Conservation (phyloP, 2,797 vertebrate genomes). For the Lithobates pipiens region DNA sequence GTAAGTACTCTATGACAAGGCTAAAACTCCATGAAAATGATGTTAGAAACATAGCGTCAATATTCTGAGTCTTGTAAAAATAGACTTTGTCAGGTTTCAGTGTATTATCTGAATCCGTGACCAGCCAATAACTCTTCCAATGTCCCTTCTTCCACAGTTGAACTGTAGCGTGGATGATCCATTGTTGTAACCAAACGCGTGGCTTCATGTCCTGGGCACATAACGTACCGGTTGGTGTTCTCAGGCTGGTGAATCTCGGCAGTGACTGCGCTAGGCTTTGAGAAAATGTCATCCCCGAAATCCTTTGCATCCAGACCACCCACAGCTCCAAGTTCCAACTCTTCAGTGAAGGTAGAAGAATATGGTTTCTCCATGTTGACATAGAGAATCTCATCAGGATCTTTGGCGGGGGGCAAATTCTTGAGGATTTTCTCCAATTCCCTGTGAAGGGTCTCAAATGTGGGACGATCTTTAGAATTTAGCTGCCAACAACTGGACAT, state of each 20-base stretch:
- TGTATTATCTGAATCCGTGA: constrained; percentile 39
- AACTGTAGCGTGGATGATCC: constrained; percentile 24
- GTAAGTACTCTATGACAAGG: constrained; percentile 1
- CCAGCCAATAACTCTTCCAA: constrained; percentile 45
- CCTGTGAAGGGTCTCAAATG: constrained; percentile 81
- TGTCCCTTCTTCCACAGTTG: constrained; percentile 48
- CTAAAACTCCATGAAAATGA: constrained; percentile 6
- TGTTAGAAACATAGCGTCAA: background rate
- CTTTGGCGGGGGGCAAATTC: constrained; percentile 83
- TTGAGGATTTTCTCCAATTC: constrained; percentile 87
- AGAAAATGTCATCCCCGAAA: constrained; percentile 61
- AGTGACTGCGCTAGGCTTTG: constrained; percentile 79
- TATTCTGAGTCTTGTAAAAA: background rate
- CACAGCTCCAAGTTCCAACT: constrained; percentile 81
- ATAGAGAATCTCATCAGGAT: constrained; percentile 89
- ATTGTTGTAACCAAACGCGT: constrained; percentile 67
- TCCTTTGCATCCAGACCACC: constrained; percentile 80
- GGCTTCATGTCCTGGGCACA: constrained; percentile 84
- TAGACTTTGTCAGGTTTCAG: background rate
- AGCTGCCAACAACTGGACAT: constrained; percentile 92
- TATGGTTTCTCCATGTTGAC: constrained; percentile 90
- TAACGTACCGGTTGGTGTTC: constrained; percentile 84
- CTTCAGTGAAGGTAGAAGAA: constrained; percentile 51
- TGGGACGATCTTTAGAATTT: constrained; percentile 86
- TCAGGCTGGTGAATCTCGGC: constrained; percentile 79